Evolutionary conservation across 2,888 invertebrate genomes (phyloP).

Genomic region (Tachina grossa): DNA sequence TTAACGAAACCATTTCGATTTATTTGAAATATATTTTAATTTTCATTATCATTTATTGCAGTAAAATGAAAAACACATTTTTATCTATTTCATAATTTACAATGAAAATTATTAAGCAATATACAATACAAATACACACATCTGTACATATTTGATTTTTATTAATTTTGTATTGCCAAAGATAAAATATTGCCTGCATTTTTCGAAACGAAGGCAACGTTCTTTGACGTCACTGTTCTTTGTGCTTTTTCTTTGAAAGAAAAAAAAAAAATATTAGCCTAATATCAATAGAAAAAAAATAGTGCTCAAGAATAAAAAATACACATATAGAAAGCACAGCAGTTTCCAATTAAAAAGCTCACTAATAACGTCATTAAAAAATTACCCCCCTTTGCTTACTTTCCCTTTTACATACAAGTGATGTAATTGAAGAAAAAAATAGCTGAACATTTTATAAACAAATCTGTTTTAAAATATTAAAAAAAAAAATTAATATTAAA

Average conservation of each 20-base stretch:
- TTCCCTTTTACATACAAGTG: not conserved
- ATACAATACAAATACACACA: not conserved
- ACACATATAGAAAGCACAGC: constrained; percentile 40
- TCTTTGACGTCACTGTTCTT: constrained; percentile 60
- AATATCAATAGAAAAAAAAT: constrained; percentile 3
- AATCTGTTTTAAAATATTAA: not conserved
- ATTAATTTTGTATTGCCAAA: constrained; percentile 5
- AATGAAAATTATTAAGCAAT: constrained; percentile 50
- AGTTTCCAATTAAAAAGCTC: constrained; percentile 59
- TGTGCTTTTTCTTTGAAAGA: constrained; percentile 45
- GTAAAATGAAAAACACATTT: not conserved
- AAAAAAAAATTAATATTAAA: not conserved
- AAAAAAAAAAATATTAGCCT: constrained; percentile 34
- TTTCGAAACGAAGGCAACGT: constrained; percentile 64
- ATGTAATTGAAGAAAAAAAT: not conserved
- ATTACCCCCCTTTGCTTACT: not conserved
- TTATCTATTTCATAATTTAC: constrained; percentile 26
- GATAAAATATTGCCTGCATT: constrained; percentile 69
- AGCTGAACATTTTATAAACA: not conserved
- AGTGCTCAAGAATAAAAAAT: constrained; percentile 24
- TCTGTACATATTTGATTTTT: constrained; percentile 6
- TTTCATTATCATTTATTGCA: too few species aligned
- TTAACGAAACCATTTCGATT: too few species aligned
- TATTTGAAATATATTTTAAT: too few species aligned
- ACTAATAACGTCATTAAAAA: constrained; percentile 36